Base-by-base conservation (phyloP, 2,113 vertebrate species). In the Aramus guarauna region DNA sequence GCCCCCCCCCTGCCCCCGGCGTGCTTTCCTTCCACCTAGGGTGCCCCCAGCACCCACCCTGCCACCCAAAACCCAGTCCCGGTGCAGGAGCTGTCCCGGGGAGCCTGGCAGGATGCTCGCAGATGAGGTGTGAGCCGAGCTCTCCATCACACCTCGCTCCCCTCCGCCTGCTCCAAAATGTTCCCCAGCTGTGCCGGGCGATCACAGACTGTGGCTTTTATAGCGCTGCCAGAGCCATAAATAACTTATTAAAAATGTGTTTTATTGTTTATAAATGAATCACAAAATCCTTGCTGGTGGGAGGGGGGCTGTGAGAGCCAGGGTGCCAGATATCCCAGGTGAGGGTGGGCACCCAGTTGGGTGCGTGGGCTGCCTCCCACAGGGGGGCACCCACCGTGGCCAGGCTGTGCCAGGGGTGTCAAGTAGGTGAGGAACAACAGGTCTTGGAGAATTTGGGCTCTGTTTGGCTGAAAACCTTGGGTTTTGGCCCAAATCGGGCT, bases 251-350 rank as follows among this genome's bases (percentile, higher is more conserved):
- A 53, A 73, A 90, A 76, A 50, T 21, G 78, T 67, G 63, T 2
- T 96, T 97, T 96, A 96, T 95, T 94, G 90, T 53, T 90, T 43
- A 39, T 26, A 71, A 95, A 62, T 52, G 79, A 66, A 39, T 32
- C 74, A 27, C 37, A 48, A 59, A 63, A 23, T 11, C 72, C 71
- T 52, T 11, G 1, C 45, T 0, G 2, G 5, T 39, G 47, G 36
- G 9, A 16, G 59, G 22, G 16, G 59, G 12, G 21, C 47, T 75
- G 59, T 7, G 24, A 69, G 37, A 14, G 17, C 59, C 23, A 6
- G 34, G n/a, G 16, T 5, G 13, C 1, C 39, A 41, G 39, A 41
- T 41, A 41, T 41, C 39, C 39, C 39, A 41, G 39, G 39, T 41
- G 11, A 12, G 73, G 59, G 37, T 60, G 64, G 45, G 52, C 71